A percentile compares a stretch with the other conserved stretches of the same genome.
Evolutionary conservation across 2,888 invertebrate species (phyloP).

Genomic region (Chloroclystis v-ata): DNA sequence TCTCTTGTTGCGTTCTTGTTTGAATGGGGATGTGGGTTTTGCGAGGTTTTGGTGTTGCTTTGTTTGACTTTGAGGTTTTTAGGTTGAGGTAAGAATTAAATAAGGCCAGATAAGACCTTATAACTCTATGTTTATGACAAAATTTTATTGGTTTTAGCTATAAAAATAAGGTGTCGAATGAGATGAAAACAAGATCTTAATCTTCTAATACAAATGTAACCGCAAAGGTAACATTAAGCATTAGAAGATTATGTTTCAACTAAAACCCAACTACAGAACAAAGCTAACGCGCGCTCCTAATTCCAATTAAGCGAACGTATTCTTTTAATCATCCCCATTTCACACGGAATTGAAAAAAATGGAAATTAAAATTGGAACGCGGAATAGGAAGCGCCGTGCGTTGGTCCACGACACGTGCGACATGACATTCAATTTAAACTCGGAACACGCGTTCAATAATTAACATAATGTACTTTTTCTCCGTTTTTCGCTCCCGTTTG

Average conservation of each 20-base stretch:
- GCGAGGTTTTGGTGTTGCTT: background rate
- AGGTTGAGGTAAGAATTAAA: no score
- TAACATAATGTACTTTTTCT: slow-evolving; percentile 78
- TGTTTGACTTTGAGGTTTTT: no score
- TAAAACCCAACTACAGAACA: background rate
- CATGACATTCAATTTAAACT: slow-evolving; percentile 77
- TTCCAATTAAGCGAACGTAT: background rate
- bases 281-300: background rate
- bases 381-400: slow-evolving; percentile 48
- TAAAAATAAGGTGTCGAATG: no score
- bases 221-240: background rate
- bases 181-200: no score
- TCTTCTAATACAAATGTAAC: no score
- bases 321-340: background rate
- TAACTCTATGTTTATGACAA: no score
- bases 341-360: slow-evolving; percentile 27
- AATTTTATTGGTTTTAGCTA: no score
- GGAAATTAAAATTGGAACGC: slow-evolving; percentile 42
- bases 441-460: slow-evolving; percentile 72
- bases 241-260: background rate
- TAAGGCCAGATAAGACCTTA: no score
- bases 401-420: slow-evolving; percentile 50
- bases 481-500: slow-evolving; percentile 76
- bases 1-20: background rate
- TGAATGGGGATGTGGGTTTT: background rate